Evolutionary conservation across 1,140 invertebrate species (phyloP).

Genomic region (Cataglyphis hispanica): DNA sequence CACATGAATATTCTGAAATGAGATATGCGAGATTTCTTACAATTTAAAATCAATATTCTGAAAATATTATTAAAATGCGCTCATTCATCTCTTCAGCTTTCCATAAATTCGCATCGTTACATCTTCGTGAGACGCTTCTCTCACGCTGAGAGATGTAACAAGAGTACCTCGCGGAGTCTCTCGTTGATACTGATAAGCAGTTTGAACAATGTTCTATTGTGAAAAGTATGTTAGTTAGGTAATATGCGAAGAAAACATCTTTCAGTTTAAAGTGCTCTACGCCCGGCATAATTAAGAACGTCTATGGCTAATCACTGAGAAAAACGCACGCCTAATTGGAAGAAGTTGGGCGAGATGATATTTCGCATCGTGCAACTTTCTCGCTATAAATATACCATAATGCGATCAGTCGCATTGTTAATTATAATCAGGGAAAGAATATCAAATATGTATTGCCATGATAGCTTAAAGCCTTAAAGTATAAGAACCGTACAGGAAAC

Average conservation of each 20-base stretch:
- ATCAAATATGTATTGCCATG: not conserved
- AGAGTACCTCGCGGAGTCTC: not conserved
- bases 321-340: conserved; percentile 46
- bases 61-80: not conserved
- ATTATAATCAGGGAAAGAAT: conserved; percentile 24
- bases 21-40: not conserved
- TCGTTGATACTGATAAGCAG: not conserved
- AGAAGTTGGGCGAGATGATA: conserved; percentile 38
- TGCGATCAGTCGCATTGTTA: conserved; percentile 40
- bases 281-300: conserved; percentile 5
- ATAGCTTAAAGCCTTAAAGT: conserved; percentile 2
- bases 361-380: conserved; percentile 38
- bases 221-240: conserved; percentile 39
- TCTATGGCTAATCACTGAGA: conserved; percentile 24
- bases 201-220: conserved; percentile 22
- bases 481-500: not conserved
- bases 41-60: not conserved
- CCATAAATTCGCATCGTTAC: not conserved
- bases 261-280: conserved; percentile 1
- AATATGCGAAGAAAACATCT: not conserved
- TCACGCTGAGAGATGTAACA: not conserved
- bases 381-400: conserved; percentile 35
- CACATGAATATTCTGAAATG: not conserved
- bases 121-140: conserved; percentile 16
- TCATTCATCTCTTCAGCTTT: not conserved